These are phyloP conservation scores for Philonicus albiceps DNA, from an alignment of 2,888 invertebrate genomes.

Conservation along the genomic window DNA sequence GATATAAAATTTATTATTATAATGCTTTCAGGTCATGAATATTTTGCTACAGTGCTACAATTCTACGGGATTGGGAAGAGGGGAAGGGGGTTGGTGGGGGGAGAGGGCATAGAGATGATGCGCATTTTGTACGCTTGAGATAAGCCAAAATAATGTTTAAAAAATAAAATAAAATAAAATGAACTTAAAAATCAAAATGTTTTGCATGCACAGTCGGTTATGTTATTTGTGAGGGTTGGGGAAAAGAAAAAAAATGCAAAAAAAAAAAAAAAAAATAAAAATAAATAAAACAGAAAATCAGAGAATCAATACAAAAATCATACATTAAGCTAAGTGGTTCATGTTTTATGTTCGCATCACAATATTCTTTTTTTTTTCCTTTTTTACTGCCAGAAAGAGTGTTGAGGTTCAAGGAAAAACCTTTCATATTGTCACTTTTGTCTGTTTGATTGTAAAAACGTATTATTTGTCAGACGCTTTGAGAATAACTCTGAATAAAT, in stretches of 20 bases:
- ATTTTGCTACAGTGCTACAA: background rate
- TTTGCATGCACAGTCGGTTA: background rate
- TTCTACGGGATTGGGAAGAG: too few relatives aligned
- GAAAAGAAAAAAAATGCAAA: background rate
- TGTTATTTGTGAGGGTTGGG: background rate
- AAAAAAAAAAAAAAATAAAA: background rate
- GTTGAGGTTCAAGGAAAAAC: background rate
- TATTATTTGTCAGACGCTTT: background rate
- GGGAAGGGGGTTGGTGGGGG: too few relatives aligned
- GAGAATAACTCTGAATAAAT: background rate
- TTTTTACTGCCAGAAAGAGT: background rate
- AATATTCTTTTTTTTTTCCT: background rate
- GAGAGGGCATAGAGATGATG: background rate
- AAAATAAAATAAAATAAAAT: background rate
- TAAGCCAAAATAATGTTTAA: background rate
- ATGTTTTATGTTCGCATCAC: background rate
- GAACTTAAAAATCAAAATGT: background rate
- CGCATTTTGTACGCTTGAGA: background rate
- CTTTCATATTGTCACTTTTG: background rate
- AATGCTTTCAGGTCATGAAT: background rate
- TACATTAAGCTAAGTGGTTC: background rate
- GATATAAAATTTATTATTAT: slow-evolving; percentile 12
- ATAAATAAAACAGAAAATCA: background rate
- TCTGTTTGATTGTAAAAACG: background rate
- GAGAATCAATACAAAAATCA: background rate